Evolutionary conservation across 2,113 vertebrate genomes (phyloP), one percentile per base, ranked within the genome.

Genomic region (Anguilla rostrata): DNA sequence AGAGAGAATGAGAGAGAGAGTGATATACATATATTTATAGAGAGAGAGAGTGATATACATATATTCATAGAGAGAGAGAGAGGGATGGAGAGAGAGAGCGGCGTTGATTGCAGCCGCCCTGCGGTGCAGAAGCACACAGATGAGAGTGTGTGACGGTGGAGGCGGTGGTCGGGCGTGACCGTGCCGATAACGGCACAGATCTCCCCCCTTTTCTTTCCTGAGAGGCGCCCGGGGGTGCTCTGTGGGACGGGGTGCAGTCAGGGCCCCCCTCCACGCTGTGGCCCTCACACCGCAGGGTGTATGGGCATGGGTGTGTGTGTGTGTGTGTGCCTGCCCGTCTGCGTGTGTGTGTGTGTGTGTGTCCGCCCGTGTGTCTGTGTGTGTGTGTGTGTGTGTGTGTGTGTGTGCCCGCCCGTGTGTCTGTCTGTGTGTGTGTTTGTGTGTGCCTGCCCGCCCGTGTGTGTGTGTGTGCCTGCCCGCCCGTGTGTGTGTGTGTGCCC

Each of bases 51-150:
- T 34, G 34, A 34, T 34, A 34, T 34, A 34, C 34, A 34, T 34
- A 34, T 34, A 46, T 46, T 46, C 5, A 8, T 8, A 46, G 43
- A 46, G 8, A 46, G 43, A 46, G 5, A 46, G 43, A 46, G 43
- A 46, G 43, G 12, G 49, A 53, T 5, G 2, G 7, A 53, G 49
- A 85, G 82, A 87, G 87, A 90, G 90, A 87, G 11, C 71, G 6
- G 26, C 34, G n/a, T 34, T 34, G 71, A 75, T 75, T 22, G 71
- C n/a, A 12, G 26, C n/a, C 5, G 71, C 71, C n/a, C 71, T 14
- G 11, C 9, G 26, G 71, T 26, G 11, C 71, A 34, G 71, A 26
- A 5, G 60, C 4, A 9, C 22, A 6, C 26, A 34, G 71, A 34
- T 29, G 71, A 34, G 29, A 7, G 71, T 4, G 71, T 29, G 71